These are phyloP conservation scores for Cataglyphis albicans DNA, from an alignment of 2,888 invertebrate species.

Conservation along the genomic window DNA sequence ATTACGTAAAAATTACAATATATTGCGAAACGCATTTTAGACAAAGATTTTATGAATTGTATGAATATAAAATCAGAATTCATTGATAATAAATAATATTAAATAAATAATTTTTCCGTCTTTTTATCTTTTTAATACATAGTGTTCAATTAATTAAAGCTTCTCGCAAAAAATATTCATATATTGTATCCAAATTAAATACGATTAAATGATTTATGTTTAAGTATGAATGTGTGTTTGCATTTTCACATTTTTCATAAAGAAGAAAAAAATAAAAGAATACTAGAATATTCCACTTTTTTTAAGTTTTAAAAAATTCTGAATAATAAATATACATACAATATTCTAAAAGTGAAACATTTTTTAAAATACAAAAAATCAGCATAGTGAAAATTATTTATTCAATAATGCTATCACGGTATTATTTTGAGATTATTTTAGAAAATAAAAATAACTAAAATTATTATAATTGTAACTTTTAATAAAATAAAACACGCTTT, in stretches of 20 bases:
- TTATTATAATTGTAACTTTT: conserved; percentile 3
- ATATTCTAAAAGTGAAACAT: not conserved
- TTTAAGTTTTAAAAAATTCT: not conserved
- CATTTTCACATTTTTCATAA: not conserved
- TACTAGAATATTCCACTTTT: not conserved
- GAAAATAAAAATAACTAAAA: conserved; percentile 6
- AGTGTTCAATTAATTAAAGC: not conserved
- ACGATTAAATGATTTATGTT: not conserved
- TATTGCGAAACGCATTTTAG: not conserved
- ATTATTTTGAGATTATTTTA: not conserved
- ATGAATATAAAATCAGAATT: not conserved
- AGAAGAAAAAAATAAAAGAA: not conserved
- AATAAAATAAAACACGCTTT: not conserved
- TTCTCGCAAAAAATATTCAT: not conserved
- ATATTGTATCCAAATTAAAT: not conserved
- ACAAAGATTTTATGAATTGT: not conserved
- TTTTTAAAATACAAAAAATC: not conserved
- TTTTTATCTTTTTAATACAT: not conserved
- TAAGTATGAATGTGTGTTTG: not conserved
- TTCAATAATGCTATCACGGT: not conserved
- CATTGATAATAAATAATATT: not conserved
- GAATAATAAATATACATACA: not conserved
- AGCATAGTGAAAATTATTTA: not conserved
- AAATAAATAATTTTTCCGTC: not conserved
- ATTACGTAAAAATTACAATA: not conserved